A percentile compares a stretch with the other conserved stretches of the same genome.
These are phyloP conservation scores for Apis laboriosa DNA, from an alignment of 1,140 invertebrate species.

Conservation along the genomic window DNA sequence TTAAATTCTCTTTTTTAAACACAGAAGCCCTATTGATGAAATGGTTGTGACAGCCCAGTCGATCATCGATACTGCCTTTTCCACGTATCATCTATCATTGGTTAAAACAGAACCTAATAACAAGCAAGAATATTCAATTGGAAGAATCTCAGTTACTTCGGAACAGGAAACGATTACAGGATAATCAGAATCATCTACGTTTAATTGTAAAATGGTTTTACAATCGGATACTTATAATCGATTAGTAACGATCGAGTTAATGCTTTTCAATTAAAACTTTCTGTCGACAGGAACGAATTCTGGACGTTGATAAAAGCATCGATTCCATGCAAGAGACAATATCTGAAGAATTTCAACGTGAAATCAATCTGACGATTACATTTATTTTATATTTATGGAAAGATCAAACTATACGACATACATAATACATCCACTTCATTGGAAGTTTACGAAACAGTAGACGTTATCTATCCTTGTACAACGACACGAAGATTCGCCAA, in stretches of 20 bases:
- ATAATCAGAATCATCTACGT: conserved; percentile 5
- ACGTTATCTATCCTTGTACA: neutral
- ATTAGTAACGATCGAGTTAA: conserved; percentile 28
- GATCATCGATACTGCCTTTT: neutral
- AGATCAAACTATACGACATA: neutral
- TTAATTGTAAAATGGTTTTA: conserved; percentile 40
- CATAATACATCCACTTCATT: neutral
- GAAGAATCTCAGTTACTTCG: too few species aligned
- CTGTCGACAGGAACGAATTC: neutral
- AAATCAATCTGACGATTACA: conserved; percentile 7
- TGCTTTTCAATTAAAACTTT: conserved; percentile 45
- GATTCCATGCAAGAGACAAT: neutral
- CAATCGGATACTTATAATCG: conserved; percentile 12
- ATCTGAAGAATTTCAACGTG: neutral
- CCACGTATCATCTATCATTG: neutral
- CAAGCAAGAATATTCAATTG: neutral
- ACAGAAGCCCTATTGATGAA: neutral
- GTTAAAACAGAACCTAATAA: neutral
- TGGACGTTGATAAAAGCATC: neutral
- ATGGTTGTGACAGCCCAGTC: neutral
- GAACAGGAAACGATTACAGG: conserved; percentile 7
- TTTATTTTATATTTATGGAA: conserved; percentile 16
- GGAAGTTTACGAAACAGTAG: neutral
- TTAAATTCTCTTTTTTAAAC: neutral
- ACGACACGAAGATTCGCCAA: neutral